Conservation (phyloP, 1,140 invertebrate species). For the Sminthurinus signatus region DNA sequence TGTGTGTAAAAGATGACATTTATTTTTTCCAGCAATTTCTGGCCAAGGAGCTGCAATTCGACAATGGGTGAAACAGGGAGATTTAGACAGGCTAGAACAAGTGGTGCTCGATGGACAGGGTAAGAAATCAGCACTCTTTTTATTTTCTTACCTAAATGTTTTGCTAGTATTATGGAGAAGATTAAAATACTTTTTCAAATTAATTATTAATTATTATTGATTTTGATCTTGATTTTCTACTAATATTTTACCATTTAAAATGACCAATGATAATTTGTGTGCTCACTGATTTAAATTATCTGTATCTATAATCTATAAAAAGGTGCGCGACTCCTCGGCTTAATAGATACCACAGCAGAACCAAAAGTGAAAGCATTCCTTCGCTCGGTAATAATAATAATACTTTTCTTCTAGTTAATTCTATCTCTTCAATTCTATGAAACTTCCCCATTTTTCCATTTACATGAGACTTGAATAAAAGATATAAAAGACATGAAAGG, state of each 20-base stretch:
- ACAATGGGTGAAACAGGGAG: constrained; percentile 50
- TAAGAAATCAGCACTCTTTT: constrained; percentile 48
- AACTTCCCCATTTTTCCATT: too few relatives aligned
- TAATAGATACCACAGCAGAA: constrained; percentile 35
- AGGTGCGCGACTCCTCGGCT: constrained; percentile 60
- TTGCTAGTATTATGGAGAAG: too few relatives aligned
- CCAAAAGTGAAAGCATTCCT: constrained; percentile 50
- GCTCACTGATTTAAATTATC: too few relatives aligned
- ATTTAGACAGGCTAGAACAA: constrained; percentile 67
- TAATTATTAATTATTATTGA: too few relatives aligned
- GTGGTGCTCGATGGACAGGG: constrained; percentile 68
- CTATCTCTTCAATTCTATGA: too few relatives aligned
- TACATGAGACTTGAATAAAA: too few relatives aligned
- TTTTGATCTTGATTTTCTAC: too few relatives aligned
- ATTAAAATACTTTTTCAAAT: too few relatives aligned
- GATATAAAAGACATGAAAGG: neutral
- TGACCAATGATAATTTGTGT: too few relatives aligned
- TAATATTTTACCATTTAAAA: too few relatives aligned
- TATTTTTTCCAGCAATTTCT: constrained; percentile 28
- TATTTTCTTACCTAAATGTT: neutral
- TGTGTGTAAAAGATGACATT: neutral
- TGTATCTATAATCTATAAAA: too few relatives aligned
- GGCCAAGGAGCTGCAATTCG: constrained; percentile 32
- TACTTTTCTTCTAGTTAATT: too few relatives aligned
- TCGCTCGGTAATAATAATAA: constrained; percentile 51